Evolutionary conservation across 2,888 invertebrate genomes (phyloP).

Genomic region (Eupithecia exiguata): DNA sequence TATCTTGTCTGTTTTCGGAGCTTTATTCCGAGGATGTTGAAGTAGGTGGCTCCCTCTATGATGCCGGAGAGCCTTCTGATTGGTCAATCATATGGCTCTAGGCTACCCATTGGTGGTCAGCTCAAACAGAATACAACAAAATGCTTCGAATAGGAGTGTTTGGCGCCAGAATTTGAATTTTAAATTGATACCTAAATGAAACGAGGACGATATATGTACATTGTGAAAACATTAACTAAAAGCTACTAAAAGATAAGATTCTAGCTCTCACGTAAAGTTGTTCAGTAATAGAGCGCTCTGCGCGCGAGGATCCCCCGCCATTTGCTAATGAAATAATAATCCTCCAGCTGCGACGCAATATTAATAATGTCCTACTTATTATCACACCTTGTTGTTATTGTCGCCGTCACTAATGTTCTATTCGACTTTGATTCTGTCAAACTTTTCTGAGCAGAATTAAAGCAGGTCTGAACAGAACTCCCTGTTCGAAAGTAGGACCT

Average conservation of each 20-base stretch:
- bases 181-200: too few species aligned
- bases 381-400: neutral
- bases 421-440: neutral
- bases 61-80: too few species aligned
- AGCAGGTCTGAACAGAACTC: neutral
- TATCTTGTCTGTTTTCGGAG: too few species aligned
- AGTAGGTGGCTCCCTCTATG: too few species aligned
- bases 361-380: constrained; percentile 9
- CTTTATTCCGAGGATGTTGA: too few species aligned
- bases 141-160: too few species aligned
- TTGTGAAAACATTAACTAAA: neutral
- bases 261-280: neutral
- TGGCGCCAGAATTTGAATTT: too few species aligned
- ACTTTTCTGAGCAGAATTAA: neutral
- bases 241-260: neutral
- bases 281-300: neutral
- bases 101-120: too few species aligned
- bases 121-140: too few species aligned
- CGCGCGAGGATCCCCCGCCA: constrained; percentile 39
- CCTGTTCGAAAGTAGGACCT: too few species aligned
- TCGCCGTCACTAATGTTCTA: neutral
- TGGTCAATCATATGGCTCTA: too few species aligned
- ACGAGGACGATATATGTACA: too few species aligned
- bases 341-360: constrained; percentile 46
- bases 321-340: constrained; percentile 57